These are phyloP conservation scores for Copsychus sechellarum DNA, from an alignment of 2,113 vertebrate species.

Conservation along the genomic window DNA sequence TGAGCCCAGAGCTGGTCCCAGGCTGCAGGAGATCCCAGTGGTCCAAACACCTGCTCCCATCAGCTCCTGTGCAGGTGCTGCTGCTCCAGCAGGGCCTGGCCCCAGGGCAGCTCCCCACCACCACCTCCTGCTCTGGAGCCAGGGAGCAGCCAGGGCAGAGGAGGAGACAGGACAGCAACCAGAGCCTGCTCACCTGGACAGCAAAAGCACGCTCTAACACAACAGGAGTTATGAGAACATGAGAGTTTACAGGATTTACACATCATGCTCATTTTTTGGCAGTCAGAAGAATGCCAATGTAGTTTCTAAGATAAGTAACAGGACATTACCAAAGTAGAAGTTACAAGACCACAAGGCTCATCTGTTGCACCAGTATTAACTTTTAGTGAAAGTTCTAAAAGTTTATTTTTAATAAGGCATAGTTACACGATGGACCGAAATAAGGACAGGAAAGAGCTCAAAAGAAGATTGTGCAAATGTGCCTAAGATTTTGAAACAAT, in stretches of 20 bases:
- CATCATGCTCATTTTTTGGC: not conserved
- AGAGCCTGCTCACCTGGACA: not conserved
- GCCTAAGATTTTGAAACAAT: not conserved
- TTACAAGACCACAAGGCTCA: not conserved
- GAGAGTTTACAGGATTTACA: not conserved
- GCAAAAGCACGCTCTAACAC: accelerated
- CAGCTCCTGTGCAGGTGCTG: not conserved
- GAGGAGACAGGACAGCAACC: not conserved
- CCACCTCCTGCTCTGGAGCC: not conserved
- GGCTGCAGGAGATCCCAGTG: not conserved
- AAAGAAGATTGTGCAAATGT: accelerated
- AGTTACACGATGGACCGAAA: not conserved
- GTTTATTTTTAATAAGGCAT: not conserved
- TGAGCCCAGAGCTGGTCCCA: not conserved
- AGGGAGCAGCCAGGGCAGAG: not conserved
- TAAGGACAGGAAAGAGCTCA: not conserved
- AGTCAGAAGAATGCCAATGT: no score
- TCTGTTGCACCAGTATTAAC: not conserved
- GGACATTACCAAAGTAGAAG: not conserved
- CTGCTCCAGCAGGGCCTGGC: not conserved
- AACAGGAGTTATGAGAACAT: accelerated
- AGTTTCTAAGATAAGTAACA: not conserved
- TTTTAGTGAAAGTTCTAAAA: not conserved
- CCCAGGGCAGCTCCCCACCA: not conserved
- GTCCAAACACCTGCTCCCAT: not conserved